Conservation (phyloP, 2,113 vertebrate species). For the Bettongia penicillata region DNA sequence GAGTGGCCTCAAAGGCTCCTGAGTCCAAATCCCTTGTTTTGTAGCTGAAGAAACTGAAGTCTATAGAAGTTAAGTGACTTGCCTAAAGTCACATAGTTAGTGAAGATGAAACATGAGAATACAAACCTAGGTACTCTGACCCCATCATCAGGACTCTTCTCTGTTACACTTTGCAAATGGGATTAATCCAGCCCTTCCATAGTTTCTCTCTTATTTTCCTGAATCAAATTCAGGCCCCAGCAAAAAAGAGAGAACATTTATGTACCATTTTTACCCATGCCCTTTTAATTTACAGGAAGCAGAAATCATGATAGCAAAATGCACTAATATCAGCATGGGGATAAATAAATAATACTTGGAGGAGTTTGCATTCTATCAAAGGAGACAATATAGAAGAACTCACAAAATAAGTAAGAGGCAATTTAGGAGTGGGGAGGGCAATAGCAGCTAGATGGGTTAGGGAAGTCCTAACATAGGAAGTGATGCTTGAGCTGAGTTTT, state of each 20-base stretch:
- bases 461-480: background rate
- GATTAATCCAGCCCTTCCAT: background rate
- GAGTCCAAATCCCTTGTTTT: background rate
- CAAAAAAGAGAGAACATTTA: background rate
- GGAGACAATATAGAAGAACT: background rate
- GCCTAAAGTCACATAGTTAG: background rate
- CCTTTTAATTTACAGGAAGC: background rate
- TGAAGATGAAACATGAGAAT: background rate
- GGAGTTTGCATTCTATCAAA: background rate
- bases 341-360: background rate
- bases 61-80: background rate
- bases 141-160: background rate
- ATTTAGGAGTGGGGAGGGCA: no score
- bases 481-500: background rate
- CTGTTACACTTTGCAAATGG: background rate
- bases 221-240: conserved; percentile 1
- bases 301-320: background rate
- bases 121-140: background rate
- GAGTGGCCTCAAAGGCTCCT: no score
- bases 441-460: background rate
- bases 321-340: background rate
- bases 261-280: background rate
- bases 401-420: background rate
- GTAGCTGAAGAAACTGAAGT: background rate
- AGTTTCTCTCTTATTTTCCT: background rate